Evolutionary conservation across 2,888 invertebrate genomes (phyloP), one percentile per base, ranked within the genome.

Genomic region (Ditula angustiorana): DNA sequence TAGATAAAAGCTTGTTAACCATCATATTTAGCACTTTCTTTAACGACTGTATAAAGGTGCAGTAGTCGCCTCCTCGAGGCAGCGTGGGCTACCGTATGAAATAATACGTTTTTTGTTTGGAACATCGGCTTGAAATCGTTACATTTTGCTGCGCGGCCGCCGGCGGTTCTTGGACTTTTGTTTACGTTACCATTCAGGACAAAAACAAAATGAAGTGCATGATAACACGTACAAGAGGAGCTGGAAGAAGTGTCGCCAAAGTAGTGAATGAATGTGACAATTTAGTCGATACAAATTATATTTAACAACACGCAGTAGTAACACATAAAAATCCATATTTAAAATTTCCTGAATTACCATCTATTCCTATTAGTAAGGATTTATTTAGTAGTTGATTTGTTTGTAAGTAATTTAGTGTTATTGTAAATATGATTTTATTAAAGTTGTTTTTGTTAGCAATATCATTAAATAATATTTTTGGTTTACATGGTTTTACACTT

Each of bases 61-160:
- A 69, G 77, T 74, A 81, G 80, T 72, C 76, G 8, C 74, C 71
- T 78, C 76, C 72, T 70, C 71, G 75, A 79, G 75, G 76, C 66
- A 76, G 76, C 78, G 77, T 78, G 79, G 79, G 89, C 90, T 90
- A 89, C 91, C 81, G 90, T 88, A 86, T 80, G 75, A 76, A 80
- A 86, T 90, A 88, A 90, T 87, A 86, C 82, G 82, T 83, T 89
- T 90, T 89, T 88, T 87, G 74, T 71, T n/a, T 71, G 67, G 68
- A 70, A 75, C 78, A 76, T 78, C 77, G 72, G 75, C 81, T 81
- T 82, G 74, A 82, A 82, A 84, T 82, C 80, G 79, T 83, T 83
- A 82, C 83, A 83, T 85, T 82, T 82, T 76, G 83, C 81, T 77
- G 75, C 76, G 71, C 72, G 70, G 72, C 77, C 78, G 60, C 70